These are phyloP conservation scores for Heliconius hermathena DNA, from an alignment of 1,140 invertebrate species.

Conservation along the genomic window DNA sequence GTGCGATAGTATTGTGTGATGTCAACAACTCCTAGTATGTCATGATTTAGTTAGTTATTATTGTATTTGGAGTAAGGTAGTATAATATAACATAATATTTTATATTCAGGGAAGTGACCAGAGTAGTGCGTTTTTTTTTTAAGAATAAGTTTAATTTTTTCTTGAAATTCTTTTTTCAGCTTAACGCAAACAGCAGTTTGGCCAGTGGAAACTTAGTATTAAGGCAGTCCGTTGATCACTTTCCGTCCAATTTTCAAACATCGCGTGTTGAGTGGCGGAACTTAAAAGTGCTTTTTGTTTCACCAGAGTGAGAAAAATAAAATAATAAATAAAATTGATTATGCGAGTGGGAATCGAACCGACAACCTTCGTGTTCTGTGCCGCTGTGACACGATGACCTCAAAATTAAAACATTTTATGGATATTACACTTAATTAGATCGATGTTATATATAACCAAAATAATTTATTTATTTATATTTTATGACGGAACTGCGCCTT, in stretches of 20 bases:
- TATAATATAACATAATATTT: not conserved
- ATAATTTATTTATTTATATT: not conserved
- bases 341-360: not conserved
- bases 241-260: no score
- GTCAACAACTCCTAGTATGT: constrained; percentile 42
- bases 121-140: no score
- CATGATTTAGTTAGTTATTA: constrained; percentile 19
- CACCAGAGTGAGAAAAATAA: not conserved
- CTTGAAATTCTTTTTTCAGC: no score
- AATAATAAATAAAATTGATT: not conserved
- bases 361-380: not conserved
- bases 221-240: no score
- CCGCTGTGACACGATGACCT: no score
- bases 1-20: constrained; percentile 50
- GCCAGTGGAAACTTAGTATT: no score
- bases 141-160: no score
- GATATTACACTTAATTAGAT: not conserved
- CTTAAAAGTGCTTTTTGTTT: no score
- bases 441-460: no score
- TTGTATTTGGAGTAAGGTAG: not conserved
- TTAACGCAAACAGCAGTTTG: no score
- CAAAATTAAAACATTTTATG: not conserved
- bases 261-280: no score
- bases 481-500: not conserved
- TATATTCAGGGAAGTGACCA: not conserved